A percentile compares a stretch with the other conserved stretches of the same genome.
Conservation (phyloP, 2,888 invertebrate genomes). For the Epirrhoe tristata region DNA sequence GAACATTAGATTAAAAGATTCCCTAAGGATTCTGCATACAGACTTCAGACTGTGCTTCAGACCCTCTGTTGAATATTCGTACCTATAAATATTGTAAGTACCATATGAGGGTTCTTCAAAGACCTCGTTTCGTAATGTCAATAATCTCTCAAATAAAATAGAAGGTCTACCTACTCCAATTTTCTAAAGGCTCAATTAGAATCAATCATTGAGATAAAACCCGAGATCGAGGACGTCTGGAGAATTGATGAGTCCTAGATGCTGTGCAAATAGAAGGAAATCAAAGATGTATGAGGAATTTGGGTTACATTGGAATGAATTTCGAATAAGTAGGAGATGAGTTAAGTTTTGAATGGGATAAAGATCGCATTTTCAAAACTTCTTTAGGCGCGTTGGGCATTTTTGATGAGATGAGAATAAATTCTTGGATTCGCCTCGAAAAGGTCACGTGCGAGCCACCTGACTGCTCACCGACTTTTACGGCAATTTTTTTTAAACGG, state of each 20-base stretch:
- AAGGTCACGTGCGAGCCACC: no score
- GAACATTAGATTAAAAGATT: no score
- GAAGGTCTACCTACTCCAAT: neutral
- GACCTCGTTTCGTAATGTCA: constrained; percentile 4
- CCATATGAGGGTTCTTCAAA: neutral
- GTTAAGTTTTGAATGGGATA: neutral
- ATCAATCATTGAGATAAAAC: constrained; percentile 44
- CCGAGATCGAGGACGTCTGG: constrained; percentile 31
- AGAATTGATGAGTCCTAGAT: constrained; percentile 39
- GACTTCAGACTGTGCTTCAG: no score
- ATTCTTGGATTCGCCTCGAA: no score
- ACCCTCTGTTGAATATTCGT: no score
- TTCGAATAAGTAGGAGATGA: neutral
- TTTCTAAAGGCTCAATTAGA: constrained; percentile 35
- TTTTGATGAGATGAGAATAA: no score
- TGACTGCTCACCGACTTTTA: no score
- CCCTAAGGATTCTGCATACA: no score
- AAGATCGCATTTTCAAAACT: no score
- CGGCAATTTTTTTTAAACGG: no score
- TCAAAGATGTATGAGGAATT: constrained; percentile 17
- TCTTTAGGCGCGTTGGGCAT: no score
- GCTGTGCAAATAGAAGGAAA: constrained; percentile 38
- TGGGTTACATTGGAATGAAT: constrained; percentile 1
- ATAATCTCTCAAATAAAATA: neutral
- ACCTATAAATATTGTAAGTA: no score